phyloP scores from a whole-genome alignment of 2,888 invertebrate species.

The Poecilobothrus nobilitatus region DNA sequence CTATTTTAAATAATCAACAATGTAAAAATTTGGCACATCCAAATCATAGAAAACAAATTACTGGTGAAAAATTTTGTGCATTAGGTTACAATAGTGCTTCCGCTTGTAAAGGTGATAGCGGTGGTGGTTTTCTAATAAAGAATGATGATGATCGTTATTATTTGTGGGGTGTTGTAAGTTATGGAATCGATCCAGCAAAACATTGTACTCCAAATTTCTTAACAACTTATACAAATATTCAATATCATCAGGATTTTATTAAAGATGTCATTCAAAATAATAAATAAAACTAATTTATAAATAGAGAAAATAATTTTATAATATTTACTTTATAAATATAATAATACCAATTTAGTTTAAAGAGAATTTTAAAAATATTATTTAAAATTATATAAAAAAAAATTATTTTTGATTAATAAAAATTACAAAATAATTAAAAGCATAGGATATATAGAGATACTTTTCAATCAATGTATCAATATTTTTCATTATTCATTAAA shows the following conservation, averaged over 20 bases:
- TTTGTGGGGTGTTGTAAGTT: slow-evolving; percentile 31
- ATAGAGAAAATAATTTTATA: no score
- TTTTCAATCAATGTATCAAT: no score
- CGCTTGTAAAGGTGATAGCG: slow-evolving; percentile 32
- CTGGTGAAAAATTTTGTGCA: slow-evolving; percentile 37
- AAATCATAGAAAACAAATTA: slow-evolving; percentile 22
- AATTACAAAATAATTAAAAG: no score
- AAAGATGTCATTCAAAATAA: no score
- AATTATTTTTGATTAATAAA: no score
- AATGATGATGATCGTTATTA: slow-evolving; percentile 19
- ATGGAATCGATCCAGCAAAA: slow-evolving; percentile 14
- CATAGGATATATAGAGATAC: no score
- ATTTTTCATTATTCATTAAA: no score
- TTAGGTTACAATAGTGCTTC: slow-evolving; percentile 23
- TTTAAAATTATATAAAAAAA: no score
- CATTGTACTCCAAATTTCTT: slow-evolving; percentile 15
- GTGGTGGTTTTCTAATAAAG: slow-evolving; percentile 28
- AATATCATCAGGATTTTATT: slow-evolving; percentile 17
- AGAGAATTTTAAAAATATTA: no score
- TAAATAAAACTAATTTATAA: no score
- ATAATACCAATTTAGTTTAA: no score
- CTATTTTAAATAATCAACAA: slow-evolving; percentile 22
- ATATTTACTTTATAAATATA: no score
- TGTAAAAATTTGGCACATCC: slow-evolving; percentile 23
- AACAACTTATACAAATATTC: slow-evolving; percentile 24